These are phyloP conservation scores for Lycodopsis pacificus DNA, from an alignment of 2,797 vertebrate genomes.

Conservation along the genomic window DNA sequence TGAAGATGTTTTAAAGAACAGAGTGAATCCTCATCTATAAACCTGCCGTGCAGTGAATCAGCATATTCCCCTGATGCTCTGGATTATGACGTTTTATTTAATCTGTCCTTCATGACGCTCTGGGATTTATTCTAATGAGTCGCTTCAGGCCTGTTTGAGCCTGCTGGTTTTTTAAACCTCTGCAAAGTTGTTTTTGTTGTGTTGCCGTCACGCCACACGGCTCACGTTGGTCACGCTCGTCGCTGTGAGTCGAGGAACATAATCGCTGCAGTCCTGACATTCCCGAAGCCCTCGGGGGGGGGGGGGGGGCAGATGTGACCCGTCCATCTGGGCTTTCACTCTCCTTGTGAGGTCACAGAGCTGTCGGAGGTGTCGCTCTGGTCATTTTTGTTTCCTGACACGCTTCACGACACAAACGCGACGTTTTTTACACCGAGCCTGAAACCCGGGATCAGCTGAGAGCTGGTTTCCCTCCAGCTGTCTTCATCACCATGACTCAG, in stretches of 20 bases:
- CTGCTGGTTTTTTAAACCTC: constrained; percentile 7
- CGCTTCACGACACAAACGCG: background rate
- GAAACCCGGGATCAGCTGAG: constrained; percentile 27
- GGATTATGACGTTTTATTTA: constrained; percentile 62
- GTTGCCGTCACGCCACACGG: constrained; percentile 47
- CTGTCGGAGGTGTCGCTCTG: constrained; percentile 46
- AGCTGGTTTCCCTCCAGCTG: constrained; percentile 61
- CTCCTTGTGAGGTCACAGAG: constrained; percentile 11
- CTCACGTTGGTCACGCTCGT: constrained; percentile 52
- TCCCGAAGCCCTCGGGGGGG: constrained; percentile 5
- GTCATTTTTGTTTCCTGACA: constrained; percentile 32
- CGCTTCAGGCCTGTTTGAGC: constrained; percentile 35
- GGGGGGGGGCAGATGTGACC: constrained; percentile 57
- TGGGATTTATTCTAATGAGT: constrained; percentile 40
- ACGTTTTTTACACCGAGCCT: constrained; percentile 37
- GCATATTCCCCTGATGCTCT: constrained; percentile 48
- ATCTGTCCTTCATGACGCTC: constrained; percentile 49
- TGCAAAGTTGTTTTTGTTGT: constrained; percentile 34
- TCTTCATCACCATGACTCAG: too few species aligned
- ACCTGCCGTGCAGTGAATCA: constrained; percentile 38
- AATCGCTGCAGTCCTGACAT: constrained; percentile 21
- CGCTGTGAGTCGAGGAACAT: background rate
- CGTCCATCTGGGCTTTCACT: constrained; percentile 62
- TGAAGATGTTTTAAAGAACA: background rate
- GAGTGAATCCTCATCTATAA: constrained; percentile 3